These are phyloP conservation scores for Myotis myotis DNA, from an alignment of 2,797 vertebrate genomes.

Conservation along the genomic window DNA sequence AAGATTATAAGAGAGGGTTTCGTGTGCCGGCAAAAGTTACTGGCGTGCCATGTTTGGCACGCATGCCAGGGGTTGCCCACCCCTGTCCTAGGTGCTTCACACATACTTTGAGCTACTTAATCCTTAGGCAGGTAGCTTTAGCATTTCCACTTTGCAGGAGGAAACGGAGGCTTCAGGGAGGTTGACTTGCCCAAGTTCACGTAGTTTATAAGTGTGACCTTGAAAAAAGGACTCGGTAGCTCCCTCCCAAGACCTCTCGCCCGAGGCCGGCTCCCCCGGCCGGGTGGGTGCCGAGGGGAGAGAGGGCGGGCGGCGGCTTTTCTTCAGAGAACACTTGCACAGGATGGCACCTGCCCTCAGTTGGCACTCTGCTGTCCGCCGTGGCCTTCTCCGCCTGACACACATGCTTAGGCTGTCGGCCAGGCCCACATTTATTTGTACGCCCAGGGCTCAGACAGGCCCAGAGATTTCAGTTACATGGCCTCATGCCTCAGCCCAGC, in stretches of 20 bases:
- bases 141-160: neutral
- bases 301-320: neutral
- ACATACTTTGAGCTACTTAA: neutral
- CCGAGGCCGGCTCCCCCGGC: neutral
- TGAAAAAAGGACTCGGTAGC: neutral
- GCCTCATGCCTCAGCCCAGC: constrained; percentile 51
- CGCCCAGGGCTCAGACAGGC: constrained; percentile 59
- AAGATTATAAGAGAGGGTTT: no score
- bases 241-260: neutral
- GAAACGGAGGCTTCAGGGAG: neutral
- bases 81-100: neutral
- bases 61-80: no score
- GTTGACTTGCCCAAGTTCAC: neutral
- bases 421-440: constrained; percentile 66
- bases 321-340: neutral
- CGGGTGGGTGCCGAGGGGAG: neutral
- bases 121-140: neutral
- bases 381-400: constrained; percentile 47
- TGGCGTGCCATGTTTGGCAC: no score
- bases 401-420: constrained; percentile 62
- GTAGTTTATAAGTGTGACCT: neutral
- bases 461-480: constrained; percentile 48
- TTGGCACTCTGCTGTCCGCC: constrained; percentile 47
- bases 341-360: constrained; percentile 51
- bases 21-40: no score